Conservation (phyloP, 35 echinoderm and acorn worm species). For the Patiria miniata region DNA sequence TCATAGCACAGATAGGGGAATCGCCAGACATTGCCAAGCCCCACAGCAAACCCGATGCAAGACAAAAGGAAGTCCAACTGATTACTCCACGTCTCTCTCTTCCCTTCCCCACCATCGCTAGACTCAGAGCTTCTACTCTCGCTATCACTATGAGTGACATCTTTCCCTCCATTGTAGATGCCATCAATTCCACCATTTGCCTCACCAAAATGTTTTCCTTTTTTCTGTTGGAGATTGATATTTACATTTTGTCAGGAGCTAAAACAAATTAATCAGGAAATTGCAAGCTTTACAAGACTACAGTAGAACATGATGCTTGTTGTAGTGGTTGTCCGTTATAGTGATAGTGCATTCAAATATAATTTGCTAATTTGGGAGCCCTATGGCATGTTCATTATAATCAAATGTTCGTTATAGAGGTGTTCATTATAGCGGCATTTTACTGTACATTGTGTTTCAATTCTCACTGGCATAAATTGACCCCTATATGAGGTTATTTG, state of each 20-base stretch:
- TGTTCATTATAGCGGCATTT: too few species aligned
- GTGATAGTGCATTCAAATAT: too few species aligned
- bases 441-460: too few species aligned
- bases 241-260: not conserved
- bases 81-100: conserved; percentile 42
- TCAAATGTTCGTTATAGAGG: too few species aligned
- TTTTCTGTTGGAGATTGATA: not conserved
- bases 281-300: not conserved
- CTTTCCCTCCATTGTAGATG: too few species aligned
- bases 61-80: conserved; percentile 60
- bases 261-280: not conserved
- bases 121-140: not conserved
- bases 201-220: not conserved
- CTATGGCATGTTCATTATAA: too few species aligned
- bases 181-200: not conserved
- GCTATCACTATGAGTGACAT: not conserved
- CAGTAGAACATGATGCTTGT: not conserved
- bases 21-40: conserved; percentile 59
- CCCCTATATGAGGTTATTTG: too few species aligned
- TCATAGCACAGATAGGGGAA: conserved; percentile 64
- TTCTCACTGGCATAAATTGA: too few species aligned
- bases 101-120: not conserved
- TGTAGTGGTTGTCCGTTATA: too few species aligned
- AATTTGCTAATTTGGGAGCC: too few species aligned
- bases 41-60: conserved; percentile 55